Base-by-base conservation (phyloP, 2,113 vertebrate species). In the Eublepharis macularius region DNA sequence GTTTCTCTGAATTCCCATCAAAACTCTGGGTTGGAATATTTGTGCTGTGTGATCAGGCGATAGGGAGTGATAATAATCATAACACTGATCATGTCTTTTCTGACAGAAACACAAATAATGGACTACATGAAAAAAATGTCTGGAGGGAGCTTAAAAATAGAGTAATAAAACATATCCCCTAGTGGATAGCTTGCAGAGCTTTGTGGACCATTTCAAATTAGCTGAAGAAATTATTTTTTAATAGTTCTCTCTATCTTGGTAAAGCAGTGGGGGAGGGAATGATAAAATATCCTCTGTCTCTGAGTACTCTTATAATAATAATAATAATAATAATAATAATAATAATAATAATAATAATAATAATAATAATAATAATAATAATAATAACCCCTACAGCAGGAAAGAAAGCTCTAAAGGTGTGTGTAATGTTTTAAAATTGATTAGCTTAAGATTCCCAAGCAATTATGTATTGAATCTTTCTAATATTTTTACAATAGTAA, bases 121-220 rank as follows among this genome's bases (percentile, higher is more conserved):
- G 47, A 57, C 90, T 86, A 63, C 4, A 70, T n/a, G 76, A 88
- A 91, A 85, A 54, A n/a, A 0, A 2, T 60, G 74, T 45, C 87
- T 75, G 78, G 21, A 4, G 11, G 1, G 1, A 51, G 36, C 17
- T 88, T 90, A 76, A 90, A 82, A 78, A 85, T 57, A 32, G 2
- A 89, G 9, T 66, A 43, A 86, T 63, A 24, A 66, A 13, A 80
- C 57, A 85, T 14, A 39, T 17, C 36, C 69, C 1, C 1, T 73
- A 2, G 0, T 0, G 39, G 2, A 19, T 1, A 1, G 12, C 12
- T n/a, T 75, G 12, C 32, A 54, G 36, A 16, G 80, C 16, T 85
- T 41, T 26, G 81, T 49, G 81, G 88, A 87, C 2, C 3, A 85
- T 87, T 91, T 84, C 9, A 93, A 92, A 90, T 90, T 82, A 88